Evolutionary conservation across 2,888 invertebrate genomes (phyloP), one percentile per base, ranked within the genome.

Genomic region (Lithodes maja): DNA sequence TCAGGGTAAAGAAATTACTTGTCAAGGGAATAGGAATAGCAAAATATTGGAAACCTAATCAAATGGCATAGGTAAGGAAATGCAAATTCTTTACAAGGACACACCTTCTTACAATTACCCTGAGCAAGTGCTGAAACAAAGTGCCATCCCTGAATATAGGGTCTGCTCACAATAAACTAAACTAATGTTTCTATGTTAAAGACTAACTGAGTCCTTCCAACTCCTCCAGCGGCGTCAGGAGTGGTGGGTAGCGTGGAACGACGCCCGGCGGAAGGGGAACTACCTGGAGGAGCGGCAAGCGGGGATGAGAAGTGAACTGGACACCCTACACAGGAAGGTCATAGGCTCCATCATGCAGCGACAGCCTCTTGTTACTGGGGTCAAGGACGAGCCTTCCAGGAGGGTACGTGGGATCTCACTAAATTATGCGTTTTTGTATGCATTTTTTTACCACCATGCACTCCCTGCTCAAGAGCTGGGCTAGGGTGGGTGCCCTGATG

Each of bases 371-470:
- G 82, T 91, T 85, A 90, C 90, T 0, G 91, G 93, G 82, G 92
- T 93, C 75, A 90, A 92, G 68, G 93, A 93, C 90, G 93, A 93
- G 82, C 93, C 93, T 71, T 93, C 93, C 49, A 93, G 93, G 90
- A 93, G 92, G 92, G 93, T 93, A 15, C 84, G 86, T 61, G 61
- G 5, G 61, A 61, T 61, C 33, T 33, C 33, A 33, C 33, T 33
- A 33, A 33, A 33, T 33, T 0, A 33, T 33, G 33, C 33, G 33
- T 33, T 33, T 33, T 33, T 33, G 33, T 33, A 0, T 33, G 33
- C 33, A 33, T 33, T 33, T 33, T 33, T 33, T 33, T 33, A 33
- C 33, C 33, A 33, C 33, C 33, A 33, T 33, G 33, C 33, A 33
- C 33, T 33, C 33, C 33, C 33, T 33, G 33, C 33, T 33, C 33